These are phyloP conservation scores for Cantharis nigra DNA, from an alignment of 2,888 invertebrate genomes.

Conservation along the genomic window DNA sequence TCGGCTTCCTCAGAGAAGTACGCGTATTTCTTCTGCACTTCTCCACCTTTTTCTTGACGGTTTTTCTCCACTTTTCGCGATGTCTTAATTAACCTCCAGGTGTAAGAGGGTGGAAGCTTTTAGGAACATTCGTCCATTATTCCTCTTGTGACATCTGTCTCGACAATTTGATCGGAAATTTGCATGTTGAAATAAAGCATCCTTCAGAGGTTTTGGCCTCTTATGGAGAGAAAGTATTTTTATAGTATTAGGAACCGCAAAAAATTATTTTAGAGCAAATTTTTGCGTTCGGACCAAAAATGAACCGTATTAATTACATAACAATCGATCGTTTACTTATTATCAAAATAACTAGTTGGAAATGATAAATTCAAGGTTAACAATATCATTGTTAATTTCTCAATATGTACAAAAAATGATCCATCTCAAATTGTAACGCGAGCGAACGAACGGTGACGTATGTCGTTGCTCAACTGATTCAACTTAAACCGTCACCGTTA, in stretches of 20 bases:
- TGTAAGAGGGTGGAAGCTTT: too few species aligned
- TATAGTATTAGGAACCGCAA: background rate
- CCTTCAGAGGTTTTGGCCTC: background rate
- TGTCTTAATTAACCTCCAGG: background rate
- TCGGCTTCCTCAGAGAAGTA: background rate
- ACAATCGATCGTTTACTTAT: background rate
- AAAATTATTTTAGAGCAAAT: background rate
- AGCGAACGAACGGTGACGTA: constrained; percentile 36
- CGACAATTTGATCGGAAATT: too few species aligned
- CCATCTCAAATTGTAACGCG: background rate
- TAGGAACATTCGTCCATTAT: too few species aligned
- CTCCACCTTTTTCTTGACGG: background rate
- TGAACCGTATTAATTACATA: background rate
- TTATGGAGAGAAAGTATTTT: background rate
- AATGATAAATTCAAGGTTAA: background rate
- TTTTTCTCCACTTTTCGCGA: background rate
- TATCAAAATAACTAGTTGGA: background rate
- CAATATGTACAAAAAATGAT: background rate
- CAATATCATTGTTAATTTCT: background rate
- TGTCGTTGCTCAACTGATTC: constrained; percentile 32
- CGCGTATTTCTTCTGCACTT: background rate
- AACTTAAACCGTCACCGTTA: constrained; percentile 49
- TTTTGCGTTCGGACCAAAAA: background rate
- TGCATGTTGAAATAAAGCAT: too few species aligned
- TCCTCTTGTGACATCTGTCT: too few species aligned